Percentiles rank a stretch among this genome's conserved stretches.
These are phyloP conservation scores for Barbus barbus DNA, from an alignment of 2,113 vertebrate genomes.

Conservation along the genomic window DNA sequence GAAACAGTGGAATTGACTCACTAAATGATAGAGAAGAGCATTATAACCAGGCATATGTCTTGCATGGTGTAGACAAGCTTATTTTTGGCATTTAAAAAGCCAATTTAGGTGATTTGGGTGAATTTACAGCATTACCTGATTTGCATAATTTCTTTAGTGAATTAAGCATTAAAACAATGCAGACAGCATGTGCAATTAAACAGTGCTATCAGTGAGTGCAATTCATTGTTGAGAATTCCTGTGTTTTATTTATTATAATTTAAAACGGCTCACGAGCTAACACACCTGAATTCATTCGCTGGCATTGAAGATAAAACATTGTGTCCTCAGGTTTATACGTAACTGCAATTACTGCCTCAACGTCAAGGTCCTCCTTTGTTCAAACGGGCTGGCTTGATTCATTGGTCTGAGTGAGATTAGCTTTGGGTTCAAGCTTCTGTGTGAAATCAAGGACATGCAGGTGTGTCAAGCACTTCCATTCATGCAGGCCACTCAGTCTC, in stretches of 20 bases:
- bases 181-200: background rate
- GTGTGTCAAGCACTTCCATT: conserved; percentile 57
- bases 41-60: background rate
- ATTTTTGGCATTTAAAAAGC: background rate
- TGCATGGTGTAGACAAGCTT: background rate
- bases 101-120: background rate
- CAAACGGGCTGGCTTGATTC: conserved; percentile 65
- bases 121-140: background rate
- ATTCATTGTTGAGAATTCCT: background rate
- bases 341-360: conserved; percentile 72
- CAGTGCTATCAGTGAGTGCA: background rate
- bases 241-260: no score
- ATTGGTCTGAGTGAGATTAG: conserved; percentile 66
- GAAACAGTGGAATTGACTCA: background rate
- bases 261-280: conserved; percentile 49
- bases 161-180: background rate
- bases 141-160: background rate
- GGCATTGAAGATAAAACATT: conserved; percentile 62
- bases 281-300: conserved; percentile 67
- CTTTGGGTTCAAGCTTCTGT: conserved; percentile 60
- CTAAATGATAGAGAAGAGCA: background rate
- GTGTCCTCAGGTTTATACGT: conserved; percentile 59
- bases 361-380: conserved; percentile 68
- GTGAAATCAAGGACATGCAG: conserved; percentile 65
- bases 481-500: background rate